Evolutionary conservation across 2,797 vertebrate species (phyloP).

Genomic region (Lemur catta): DNA sequence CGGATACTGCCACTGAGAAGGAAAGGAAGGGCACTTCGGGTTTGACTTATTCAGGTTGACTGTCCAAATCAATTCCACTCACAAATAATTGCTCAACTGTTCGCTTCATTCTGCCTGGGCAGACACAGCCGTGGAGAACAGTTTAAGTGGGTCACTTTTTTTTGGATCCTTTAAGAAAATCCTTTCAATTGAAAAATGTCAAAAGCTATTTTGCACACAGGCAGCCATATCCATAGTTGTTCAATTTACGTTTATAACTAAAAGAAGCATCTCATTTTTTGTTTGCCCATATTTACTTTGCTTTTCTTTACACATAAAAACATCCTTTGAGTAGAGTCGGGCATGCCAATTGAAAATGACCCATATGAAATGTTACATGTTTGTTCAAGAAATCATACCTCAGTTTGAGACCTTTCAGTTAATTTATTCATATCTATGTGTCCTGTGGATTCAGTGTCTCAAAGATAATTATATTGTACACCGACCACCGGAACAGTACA

Average conservation of each 20-base stretch:
- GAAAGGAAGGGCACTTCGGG: neutral
- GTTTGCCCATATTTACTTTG: neutral
- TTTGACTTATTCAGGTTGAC: neutral
- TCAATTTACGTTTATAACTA: neutral
- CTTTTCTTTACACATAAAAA: neutral
- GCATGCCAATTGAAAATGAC: neutral
- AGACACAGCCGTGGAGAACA: neutral
- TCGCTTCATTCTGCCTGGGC: neutral
- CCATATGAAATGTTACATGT: neutral
- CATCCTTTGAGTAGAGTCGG: neutral
- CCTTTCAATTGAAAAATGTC: conserved; percentile 26
- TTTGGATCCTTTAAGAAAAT: conserved; percentile 15
- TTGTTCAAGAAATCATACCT: neutral
- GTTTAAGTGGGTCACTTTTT: neutral
- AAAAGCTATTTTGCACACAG: neutral
- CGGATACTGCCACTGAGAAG: neutral
- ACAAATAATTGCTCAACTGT: conserved; percentile 17
- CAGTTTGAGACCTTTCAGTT: neutral
- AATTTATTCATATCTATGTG: neutral
- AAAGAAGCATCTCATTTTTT: neutral
- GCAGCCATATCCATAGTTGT: neutral
- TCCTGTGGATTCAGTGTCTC: neutral
- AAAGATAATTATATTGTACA: neutral
- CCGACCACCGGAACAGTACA: neutral
- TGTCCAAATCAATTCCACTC: conserved; percentile 23